Evolutionary conservation across 2,888 invertebrate species (phyloP).

Genomic region (Watsonalla cultraria): DNA sequence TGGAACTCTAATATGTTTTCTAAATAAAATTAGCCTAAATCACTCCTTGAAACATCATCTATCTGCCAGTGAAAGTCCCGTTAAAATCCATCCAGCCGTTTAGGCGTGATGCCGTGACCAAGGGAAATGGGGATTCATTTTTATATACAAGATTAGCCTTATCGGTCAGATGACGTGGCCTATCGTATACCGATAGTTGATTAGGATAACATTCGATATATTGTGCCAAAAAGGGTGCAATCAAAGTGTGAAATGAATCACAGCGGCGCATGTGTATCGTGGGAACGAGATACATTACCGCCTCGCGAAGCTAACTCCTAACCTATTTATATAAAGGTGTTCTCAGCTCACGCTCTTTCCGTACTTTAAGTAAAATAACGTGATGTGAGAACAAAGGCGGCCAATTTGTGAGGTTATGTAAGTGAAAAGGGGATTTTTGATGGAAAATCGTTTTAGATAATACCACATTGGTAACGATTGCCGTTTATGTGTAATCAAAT

Average conservation of each 20-base stretch:
- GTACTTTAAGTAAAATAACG: constrained; percentile 25
- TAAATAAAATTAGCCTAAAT: no score
- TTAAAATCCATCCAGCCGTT: no score
- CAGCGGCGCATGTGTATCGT: constrained; percentile 41
- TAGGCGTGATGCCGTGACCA: no score
- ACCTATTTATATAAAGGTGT: constrained; percentile 51
- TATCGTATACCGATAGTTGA: neutral
- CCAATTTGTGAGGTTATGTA: constrained; percentile 22
- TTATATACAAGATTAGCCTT: no score
- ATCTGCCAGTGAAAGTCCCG: no score
- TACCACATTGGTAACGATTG: neutral
- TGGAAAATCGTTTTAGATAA: neutral
- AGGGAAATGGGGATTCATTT: no score
- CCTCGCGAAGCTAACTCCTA: constrained; percentile 35
- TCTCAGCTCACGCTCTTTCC: constrained; percentile 25
- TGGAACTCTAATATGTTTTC: no score
- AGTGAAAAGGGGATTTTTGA: neutral
- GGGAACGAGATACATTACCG: constrained; percentile 56
- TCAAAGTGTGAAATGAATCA: constrained; percentile 26
- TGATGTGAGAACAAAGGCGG: constrained; percentile 25
- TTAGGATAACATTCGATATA: neutral
- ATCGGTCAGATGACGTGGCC: no score
- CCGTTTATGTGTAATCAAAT: no score
- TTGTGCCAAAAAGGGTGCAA: neutral
- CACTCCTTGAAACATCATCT: no score